Evolutionary conservation across 37 sponge, comb jelly and placozoan genomes (phyloP).

Genomic region (Eunapius fragilis): DNA sequence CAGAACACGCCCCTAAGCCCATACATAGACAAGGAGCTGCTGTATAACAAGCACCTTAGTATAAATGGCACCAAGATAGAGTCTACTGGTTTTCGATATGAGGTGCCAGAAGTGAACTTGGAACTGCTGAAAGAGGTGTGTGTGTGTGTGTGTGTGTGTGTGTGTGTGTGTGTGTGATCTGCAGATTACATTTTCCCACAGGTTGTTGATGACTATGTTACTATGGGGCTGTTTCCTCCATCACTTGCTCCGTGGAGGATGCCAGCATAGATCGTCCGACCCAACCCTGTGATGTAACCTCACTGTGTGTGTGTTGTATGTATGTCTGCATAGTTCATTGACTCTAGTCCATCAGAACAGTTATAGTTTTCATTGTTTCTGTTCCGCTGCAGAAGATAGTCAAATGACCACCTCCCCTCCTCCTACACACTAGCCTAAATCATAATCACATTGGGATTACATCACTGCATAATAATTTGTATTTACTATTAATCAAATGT

Average conservation of each 20-base stretch:
- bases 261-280: no score
- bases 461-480: no score
- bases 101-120: conserved; percentile 60
- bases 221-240: conserved; percentile 49
- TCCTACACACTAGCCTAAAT: no score
- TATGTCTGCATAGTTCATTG: no score
- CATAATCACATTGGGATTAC: no score
- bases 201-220: conserved; percentile 41
- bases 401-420: no score
- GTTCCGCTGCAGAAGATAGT: no score
- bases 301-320: no score
- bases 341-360: no score
- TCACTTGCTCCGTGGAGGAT: conserved; percentile 34
- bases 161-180: background rate
- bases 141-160: conserved; percentile 10
- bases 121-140: conserved; percentile 74
- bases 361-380: no score
- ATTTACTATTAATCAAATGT: no score
- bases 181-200: conserved; percentile 1
- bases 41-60: conserved; percentile 80
- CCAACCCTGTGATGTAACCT: no score
- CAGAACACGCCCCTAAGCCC: conserved; percentile 93
- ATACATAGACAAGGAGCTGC: conserved; percentile 88
- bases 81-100: conserved; percentile 75
- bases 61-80: conserved; percentile 84